These are phyloP conservation scores for Yponomeuta evonymella DNA, from an alignment of 2,888 invertebrate species.

Conservation along the genomic window DNA sequence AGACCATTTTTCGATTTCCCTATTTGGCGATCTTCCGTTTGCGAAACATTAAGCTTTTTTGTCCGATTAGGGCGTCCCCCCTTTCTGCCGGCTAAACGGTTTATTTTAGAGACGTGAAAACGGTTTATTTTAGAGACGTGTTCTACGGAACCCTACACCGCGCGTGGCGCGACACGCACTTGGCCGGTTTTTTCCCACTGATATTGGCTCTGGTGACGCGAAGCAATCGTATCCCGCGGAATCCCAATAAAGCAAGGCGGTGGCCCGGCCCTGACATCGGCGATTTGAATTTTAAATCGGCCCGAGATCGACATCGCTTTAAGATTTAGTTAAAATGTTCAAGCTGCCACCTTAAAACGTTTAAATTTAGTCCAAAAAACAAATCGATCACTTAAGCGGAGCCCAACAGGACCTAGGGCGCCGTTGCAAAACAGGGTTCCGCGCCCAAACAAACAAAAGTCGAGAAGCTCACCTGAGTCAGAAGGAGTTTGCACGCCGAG, in stretches of 20 bases:
- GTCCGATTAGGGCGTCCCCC: too few relatives aligned
- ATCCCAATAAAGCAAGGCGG: slow-evolving; percentile 34
- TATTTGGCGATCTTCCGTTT: too few relatives aligned
- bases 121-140: too few relatives aligned
- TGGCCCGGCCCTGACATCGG: slow-evolving; percentile 30
- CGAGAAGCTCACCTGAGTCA: slow-evolving; percentile 82
- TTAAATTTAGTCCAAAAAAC: slow-evolving; percentile 7
- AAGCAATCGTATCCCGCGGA: slow-evolving; percentile 23
- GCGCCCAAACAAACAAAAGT: slow-evolving; percentile 3
- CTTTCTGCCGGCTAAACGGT: too few relatives aligned
- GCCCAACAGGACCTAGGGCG: not conserved
- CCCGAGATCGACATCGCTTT: slow-evolving; percentile 31
- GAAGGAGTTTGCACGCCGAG: slow-evolving; percentile 91
- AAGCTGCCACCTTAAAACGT: slow-evolving; percentile 26
- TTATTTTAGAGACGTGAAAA: too few relatives aligned
- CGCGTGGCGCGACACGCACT: too few relatives aligned
- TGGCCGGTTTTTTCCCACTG: not conserved
- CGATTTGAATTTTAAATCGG: slow-evolving; percentile 41
- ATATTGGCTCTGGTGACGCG: slow-evolving; percentile 10
- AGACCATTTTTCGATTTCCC: too few relatives aligned
- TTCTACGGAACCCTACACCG: too few relatives aligned
- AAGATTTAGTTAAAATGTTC: slow-evolving; percentile 27
- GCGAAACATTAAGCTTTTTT: too few relatives aligned
- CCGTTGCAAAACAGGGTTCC: not conserved
- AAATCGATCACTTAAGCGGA: not conserved